Conservation (phyloP, 2,797 vertebrate species). For the Sylvilagus floridanus region DNA sequence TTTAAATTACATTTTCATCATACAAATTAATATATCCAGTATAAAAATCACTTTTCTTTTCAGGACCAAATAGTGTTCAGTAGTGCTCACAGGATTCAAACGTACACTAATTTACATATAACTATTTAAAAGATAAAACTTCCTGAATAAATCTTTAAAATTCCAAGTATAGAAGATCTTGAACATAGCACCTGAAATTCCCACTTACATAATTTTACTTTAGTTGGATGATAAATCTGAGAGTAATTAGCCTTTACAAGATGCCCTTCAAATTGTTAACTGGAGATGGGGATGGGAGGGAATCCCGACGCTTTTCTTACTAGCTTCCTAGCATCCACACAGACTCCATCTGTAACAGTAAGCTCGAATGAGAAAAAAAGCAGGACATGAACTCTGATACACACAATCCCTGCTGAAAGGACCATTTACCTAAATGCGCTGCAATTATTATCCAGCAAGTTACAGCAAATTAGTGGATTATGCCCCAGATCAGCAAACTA, state of each 20-base stretch:
- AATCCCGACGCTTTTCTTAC: not conserved
- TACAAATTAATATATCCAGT: conserved; percentile 23
- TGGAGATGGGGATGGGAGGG: not conserved
- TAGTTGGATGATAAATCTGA: conserved; percentile 37
- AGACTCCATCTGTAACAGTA: conserved; percentile 35
- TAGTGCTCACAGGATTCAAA: conserved; percentile 34
- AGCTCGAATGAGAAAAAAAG: conserved; percentile 25
- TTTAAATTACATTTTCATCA: conserved; percentile 69
- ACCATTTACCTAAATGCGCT: conserved; percentile 21
- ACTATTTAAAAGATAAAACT: conserved; percentile 62
- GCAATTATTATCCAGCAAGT: conserved; percentile 21
- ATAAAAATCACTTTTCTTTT: conserved; percentile 61
- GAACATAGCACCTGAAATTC: conserved; percentile 46
- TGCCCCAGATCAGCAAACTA: conserved; percentile 14
- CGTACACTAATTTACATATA: conserved; percentile 23
- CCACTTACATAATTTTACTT: conserved; percentile 56
- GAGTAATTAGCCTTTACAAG: conserved; percentile 27
- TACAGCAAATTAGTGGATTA: not conserved
- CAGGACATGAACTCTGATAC: conserved; percentile 32
- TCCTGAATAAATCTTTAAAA: conserved; percentile 1
- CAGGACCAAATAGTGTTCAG: conserved; percentile 43
- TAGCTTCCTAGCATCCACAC: conserved; percentile 36
- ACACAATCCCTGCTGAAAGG: conserved; percentile 43
- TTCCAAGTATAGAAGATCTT: conserved; percentile 2
- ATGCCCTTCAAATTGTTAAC: conserved; percentile 38